phyloP scores from a whole-genome alignment of 2,113 vertebrate species.

The Cebus imitator region DNA sequence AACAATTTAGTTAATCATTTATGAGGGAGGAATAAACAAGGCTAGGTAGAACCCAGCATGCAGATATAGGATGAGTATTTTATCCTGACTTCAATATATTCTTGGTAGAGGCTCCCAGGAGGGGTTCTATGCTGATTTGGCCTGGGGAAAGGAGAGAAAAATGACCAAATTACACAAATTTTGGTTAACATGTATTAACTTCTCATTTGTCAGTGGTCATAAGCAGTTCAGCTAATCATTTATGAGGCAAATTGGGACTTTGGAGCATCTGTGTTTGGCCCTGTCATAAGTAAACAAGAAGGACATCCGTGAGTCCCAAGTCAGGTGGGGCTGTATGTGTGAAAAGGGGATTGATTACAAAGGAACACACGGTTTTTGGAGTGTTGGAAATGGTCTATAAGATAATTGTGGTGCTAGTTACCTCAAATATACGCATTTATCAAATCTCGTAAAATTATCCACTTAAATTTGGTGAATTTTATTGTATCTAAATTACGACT shows the following conservation, averaged over 20 bases:
- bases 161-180: not conserved
- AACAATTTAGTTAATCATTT: not conserved
- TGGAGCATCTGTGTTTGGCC: not conserved
- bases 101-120: not conserved
- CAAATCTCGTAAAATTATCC: not conserved
- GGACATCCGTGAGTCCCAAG: not conserved
- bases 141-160: not conserved
- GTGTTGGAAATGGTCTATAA: not conserved
- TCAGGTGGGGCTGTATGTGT: not conserved
- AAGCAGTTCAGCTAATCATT: not conserved
- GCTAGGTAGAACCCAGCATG: not conserved
- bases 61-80: not conserved
- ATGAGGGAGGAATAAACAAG: not conserved
- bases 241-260: not conserved
- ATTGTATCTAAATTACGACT: not conserved
- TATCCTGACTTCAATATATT: not conserved
- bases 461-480: not conserved
- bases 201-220: not conserved
- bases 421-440: not conserved
- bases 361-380: no score
- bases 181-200: not conserved
- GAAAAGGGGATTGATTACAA: not conserved
- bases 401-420: not conserved
- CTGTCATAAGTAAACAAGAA: not conserved
- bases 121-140: not conserved